Conservation (phyloP, 2,113 vertebrate species). For the Phrynosoma platyrhinos region DNA sequence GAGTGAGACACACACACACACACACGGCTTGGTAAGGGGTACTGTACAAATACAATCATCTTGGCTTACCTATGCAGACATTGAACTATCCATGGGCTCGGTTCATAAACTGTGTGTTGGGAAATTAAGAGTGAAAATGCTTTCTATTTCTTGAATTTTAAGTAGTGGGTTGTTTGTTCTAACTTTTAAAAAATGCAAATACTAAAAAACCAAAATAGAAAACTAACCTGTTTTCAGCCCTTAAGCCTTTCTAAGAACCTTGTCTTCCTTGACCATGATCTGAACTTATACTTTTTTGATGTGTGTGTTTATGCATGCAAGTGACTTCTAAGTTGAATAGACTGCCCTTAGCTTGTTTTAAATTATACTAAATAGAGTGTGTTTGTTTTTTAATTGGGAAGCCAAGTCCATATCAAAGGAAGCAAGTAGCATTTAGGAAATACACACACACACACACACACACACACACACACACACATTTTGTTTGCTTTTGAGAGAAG, state of each 20-base stretch:
- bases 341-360: not conserved
- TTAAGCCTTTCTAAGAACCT: not conserved
- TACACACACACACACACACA: not conserved
- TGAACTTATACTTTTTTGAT: not conserved
- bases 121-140: too few relatives aligned
- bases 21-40: too few relatives aligned
- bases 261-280: not conserved
- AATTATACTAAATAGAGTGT: not conserved
- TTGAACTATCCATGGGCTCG: not conserved
- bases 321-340: not conserved
- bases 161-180: not conserved
- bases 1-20: too few relatives aligned
- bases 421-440: not conserved
- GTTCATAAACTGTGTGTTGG: not conserved
- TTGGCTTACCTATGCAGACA: not conserved
- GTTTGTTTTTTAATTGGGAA: not conserved
- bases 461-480: not conserved
- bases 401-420: not conserved
- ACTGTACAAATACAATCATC: too few relatives aligned
- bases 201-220: not conserved
- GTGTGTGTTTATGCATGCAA: not conserved
- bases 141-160: too few relatives aligned
- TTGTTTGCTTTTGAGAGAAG: not conserved
- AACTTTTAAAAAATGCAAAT: not conserved
- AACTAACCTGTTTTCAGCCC: not conserved